Conservation (phyloP, 2,888 invertebrate genomes). For the Drosophila siamana region DNA sequence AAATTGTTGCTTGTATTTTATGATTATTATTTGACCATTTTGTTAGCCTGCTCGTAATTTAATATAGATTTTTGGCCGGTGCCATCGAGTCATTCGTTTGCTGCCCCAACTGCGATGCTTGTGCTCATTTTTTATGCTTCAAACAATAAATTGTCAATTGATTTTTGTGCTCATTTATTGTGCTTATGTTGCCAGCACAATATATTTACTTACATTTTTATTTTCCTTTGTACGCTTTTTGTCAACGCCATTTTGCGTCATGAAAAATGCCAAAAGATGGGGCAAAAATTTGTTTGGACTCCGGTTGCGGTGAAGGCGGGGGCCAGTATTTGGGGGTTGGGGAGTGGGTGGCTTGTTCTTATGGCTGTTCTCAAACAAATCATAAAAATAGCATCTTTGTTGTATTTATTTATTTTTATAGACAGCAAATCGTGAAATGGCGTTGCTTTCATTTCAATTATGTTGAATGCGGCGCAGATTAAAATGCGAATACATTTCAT, state of each 20-base stretch:
- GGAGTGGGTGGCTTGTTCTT: slow-evolving; percentile 10
- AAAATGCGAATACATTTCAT: slow-evolving; percentile 50
- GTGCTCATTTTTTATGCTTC: slow-evolving; percentile 66
- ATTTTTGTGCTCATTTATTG: slow-evolving; percentile 75
- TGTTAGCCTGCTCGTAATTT: slow-evolving; percentile 71
- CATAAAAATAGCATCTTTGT: slow-evolving; percentile 65
- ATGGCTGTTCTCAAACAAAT: slow-evolving; percentile 69
- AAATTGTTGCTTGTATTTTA: slow-evolving; percentile 41
- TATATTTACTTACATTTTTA: slow-evolving; percentile 43
- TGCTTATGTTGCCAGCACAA: slow-evolving; percentile 56
- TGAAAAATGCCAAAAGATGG: slow-evolving; percentile 45
- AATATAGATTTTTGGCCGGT: slow-evolving; percentile 70
- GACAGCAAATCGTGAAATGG: slow-evolving; percentile 55
- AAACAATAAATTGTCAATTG: slow-evolving; percentile 80
- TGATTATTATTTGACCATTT: slow-evolving; percentile 76
- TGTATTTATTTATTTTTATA: slow-evolving; percentile 28
- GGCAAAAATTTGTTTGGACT: slow-evolving; percentile 45
- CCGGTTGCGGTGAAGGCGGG: slow-evolving; percentile 12
- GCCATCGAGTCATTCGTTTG: not conserved
- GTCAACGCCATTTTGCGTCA: slow-evolving; percentile 49
- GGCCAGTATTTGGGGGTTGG: slow-evolving; percentile 13
- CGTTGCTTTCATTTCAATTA: slow-evolving; percentile 74
- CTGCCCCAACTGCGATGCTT: not conserved
- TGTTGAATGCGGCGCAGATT: slow-evolving; percentile 57
- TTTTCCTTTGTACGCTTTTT: slow-evolving; percentile 38